Evolutionary conservation across 2,888 invertebrate species (phyloP).

Genomic region (Apodemia hepburni): DNA sequence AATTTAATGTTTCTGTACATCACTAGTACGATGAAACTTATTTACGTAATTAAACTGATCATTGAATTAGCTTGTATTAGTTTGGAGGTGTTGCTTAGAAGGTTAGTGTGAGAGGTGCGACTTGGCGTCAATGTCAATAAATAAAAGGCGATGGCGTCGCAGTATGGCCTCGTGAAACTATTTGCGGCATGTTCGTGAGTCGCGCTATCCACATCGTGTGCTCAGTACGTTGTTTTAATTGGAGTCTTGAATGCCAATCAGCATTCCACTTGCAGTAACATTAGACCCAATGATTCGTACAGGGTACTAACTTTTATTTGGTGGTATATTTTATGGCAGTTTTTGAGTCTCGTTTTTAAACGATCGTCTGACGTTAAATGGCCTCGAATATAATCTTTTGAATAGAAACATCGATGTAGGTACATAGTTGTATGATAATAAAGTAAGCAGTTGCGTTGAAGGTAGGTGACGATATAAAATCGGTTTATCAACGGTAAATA

Average conservation of each 20-base stretch:
- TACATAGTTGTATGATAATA: no score
- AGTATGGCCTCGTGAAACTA: conserved; percentile 66
- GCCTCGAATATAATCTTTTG: no score
- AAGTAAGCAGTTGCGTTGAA: no score
- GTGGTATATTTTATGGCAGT: no score
- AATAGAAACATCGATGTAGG: no score
- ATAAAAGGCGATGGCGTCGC: conserved; percentile 42
- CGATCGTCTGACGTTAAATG: no score
- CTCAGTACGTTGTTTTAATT: conserved; percentile 54
- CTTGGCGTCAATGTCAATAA: conserved; percentile 25
- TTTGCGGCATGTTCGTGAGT: conserved; percentile 50
- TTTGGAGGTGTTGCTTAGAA: not conserved
- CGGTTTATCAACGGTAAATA: no score
- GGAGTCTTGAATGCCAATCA: conserved; percentile 59
- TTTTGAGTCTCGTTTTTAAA: no score
- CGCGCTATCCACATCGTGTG: conserved; percentile 39
- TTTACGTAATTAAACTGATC: conserved; percentile 2
- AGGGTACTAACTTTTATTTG: not conserved
- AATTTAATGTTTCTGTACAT: conserved; percentile 1
- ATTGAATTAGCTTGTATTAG: not conserved
- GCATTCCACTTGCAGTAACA: conserved; percentile 48
- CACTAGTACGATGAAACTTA: not conserved
- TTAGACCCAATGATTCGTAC: conserved; percentile 20
- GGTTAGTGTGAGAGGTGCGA: not conserved
- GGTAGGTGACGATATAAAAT: no score